These are phyloP conservation scores for Mungos mungo DNA, from an alignment of 2,113 vertebrate species.

Conservation along the genomic window DNA sequence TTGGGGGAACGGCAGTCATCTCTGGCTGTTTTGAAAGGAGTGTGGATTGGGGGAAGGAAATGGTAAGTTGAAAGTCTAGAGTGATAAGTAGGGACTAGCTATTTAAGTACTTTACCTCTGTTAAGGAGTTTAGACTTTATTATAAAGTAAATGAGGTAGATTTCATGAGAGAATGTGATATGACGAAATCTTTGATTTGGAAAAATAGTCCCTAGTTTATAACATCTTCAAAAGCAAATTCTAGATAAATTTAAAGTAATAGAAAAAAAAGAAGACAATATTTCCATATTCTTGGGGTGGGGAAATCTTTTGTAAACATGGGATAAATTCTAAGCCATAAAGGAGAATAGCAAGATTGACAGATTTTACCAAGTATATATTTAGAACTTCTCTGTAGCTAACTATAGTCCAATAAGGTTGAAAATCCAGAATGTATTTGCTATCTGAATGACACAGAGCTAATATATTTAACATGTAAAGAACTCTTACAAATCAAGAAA, in stretches of 20 bases:
- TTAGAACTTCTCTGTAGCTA: not conserved
- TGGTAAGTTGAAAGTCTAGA: not conserved
- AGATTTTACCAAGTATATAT: not conserved
- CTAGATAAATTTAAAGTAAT: not conserved
- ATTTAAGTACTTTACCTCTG: not conserved
- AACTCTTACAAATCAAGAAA: not conserved
- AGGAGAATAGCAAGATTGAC: not conserved
- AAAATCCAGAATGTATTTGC: not conserved
- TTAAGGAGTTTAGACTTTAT: not conserved
- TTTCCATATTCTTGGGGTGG: not conserved
- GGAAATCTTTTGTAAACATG: not conserved
- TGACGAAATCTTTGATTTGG: not conserved
- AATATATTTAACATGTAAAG: not conserved
- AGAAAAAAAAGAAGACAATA: not conserved
- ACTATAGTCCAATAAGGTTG: not conserved
- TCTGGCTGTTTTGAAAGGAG: not conserved
- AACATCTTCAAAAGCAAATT: constrained; percentile 27
- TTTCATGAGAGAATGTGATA: not conserved
- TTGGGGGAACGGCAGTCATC: not conserved
- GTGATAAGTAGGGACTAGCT: not conserved
- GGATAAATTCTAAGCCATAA: not conserved
- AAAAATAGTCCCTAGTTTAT: not conserved
- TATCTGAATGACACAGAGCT: not conserved
- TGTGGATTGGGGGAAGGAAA: not conserved
- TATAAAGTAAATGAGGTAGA: not conserved